Evolutionary conservation across 2,113 vertebrate species (phyloP).

Genomic region (Cairina moschata): DNA sequence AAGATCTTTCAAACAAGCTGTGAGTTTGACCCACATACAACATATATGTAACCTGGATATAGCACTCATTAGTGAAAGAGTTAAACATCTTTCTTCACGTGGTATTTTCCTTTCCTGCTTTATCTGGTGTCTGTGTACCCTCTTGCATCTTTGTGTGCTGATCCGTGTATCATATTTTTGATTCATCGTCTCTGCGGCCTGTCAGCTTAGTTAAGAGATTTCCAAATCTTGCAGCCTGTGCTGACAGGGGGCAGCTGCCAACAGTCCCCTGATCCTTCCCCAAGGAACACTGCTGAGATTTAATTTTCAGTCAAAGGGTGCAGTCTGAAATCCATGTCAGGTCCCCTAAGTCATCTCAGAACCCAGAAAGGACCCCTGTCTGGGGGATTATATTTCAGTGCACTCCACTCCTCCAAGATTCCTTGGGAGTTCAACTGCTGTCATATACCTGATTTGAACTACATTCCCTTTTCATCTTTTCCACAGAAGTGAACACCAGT

Average conservation of each 20-base stretch:
- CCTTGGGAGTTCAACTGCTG: slow-evolving; percentile 55
- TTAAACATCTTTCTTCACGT: slow-evolving; percentile 57
- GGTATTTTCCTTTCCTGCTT: slow-evolving; percentile 53
- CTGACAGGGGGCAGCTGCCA: slow-evolving; percentile 85
- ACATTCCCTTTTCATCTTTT: slow-evolving; percentile 1
- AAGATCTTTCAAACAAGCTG: not conserved
- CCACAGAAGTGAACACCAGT: not conserved
- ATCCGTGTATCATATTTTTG: slow-evolving; percentile 79
- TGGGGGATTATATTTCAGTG: slow-evolving; percentile 69
- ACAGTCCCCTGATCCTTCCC: slow-evolving; percentile 81
- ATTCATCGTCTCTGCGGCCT: slow-evolving; percentile 79
- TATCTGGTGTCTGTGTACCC: slow-evolving; percentile 52
- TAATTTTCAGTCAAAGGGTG: slow-evolving; percentile 84
- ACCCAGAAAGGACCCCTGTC: slow-evolving; percentile 69
- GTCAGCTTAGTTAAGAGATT: slow-evolving; percentile 88
- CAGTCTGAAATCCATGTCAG: slow-evolving; percentile 80
- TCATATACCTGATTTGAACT: slow-evolving; percentile 33
- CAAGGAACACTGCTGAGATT: slow-evolving; percentile 79
- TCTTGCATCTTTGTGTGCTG: slow-evolving; percentile 74
- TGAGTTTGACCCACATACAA: not conserved
- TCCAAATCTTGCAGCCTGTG: slow-evolving; percentile 78
- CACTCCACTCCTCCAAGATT: slow-evolving; percentile 49
- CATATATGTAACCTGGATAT: not conserved
- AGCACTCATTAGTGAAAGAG: slow-evolving; percentile 55
- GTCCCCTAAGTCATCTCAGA: slow-evolving; percentile 78